phyloP scores from a whole-genome alignment of 2,797 vertebrate genomes.

The Merluccius polli region DNA sequence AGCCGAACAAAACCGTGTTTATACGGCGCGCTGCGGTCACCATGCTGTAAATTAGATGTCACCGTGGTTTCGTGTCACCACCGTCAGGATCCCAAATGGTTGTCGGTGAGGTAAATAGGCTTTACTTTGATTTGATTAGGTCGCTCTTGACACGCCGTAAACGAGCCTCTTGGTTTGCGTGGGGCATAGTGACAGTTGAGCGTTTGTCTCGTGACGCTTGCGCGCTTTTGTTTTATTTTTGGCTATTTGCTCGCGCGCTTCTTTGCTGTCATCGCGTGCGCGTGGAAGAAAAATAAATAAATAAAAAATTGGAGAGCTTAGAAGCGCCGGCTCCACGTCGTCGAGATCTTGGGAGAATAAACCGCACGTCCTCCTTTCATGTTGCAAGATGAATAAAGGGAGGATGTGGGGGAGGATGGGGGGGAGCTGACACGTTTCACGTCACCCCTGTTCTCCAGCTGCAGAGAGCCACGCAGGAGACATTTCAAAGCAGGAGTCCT shows the following conservation, averaged over 20 bases:
- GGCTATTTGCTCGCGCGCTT: slow-evolving; percentile 62
- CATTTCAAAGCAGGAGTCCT: slow-evolving; percentile 47
- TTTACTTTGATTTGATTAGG: slow-evolving; percentile 55
- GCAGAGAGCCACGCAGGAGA: slow-evolving; percentile 37
- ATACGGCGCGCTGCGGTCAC: slow-evolving; percentile 27
- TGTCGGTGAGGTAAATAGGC: slow-evolving; percentile 42
- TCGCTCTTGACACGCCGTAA: slow-evolving; percentile 50
- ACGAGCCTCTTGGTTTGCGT: slow-evolving; percentile 42
- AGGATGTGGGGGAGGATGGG: background rate
- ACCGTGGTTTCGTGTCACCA: slow-evolving; percentile 14
- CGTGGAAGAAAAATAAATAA: background rate
- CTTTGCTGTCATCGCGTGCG: slow-evolving; percentile 53
- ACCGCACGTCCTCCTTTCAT: slow-evolving; percentile 52
- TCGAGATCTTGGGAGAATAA: slow-evolving; percentile 45
- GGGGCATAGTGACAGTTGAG: slow-evolving; percentile 53
- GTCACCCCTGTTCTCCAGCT: slow-evolving; percentile 45
- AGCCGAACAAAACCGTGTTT: slow-evolving; percentile 53
- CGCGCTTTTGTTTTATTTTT: slow-evolving; percentile 63
- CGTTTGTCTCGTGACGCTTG: slow-evolving; percentile 44
- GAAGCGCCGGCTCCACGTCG: slow-evolving; percentile 51
- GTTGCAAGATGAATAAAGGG: slow-evolving; percentile 26
- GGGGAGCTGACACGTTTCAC: slow-evolving; percentile 50
- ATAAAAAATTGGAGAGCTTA: slow-evolving; percentile 28
- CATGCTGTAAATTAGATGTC: slow-evolving; percentile 54
- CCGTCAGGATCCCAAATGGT: slow-evolving; percentile 33